Conservation (phyloP, 2,888 invertebrate species). For the Mimas tiliae region DNA sequence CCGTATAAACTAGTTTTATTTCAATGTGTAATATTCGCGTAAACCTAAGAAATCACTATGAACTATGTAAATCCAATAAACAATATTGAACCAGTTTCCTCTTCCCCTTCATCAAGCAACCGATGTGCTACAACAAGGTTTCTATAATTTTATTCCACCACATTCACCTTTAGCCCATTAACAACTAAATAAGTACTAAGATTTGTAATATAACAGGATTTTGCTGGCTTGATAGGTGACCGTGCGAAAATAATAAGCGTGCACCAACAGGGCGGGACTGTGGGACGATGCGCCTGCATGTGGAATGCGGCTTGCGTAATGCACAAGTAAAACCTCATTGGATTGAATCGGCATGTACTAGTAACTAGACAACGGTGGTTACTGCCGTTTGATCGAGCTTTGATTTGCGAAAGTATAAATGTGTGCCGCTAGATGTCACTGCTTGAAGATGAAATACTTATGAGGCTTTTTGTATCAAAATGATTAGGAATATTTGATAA, state of each 20-base stretch:
- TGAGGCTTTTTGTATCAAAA: background rate
- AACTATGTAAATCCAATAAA: too few relatives aligned
- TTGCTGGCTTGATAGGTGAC: conserved; percentile 14
- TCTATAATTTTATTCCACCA: background rate
- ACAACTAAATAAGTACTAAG: conserved; percentile 25
- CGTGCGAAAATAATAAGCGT: conserved; percentile 21
- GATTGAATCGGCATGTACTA: conserved; percentile 14
- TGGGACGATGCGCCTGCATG: conserved; percentile 28
- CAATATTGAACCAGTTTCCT: too few relatives aligned
- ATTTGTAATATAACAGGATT: conserved; percentile 26
- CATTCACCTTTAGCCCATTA: conserved; percentile 5
- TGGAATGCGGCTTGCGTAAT: conserved; percentile 26
- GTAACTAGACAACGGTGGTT: conserved; percentile 19
- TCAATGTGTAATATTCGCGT: too few relatives aligned
- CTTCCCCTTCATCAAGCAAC: background rate
- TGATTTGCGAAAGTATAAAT: background rate
- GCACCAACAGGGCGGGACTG: conserved; percentile 24
- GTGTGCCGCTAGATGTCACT: background rate
- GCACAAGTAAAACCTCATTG: conserved; percentile 17
- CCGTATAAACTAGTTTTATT: too few relatives aligned
- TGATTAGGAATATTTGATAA: background rate
- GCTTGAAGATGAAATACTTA: background rate
- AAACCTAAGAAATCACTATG: too few relatives aligned
- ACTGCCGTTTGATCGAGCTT: background rate
- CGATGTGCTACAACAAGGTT: background rate